Conservation (phyloP, 2,113 vertebrate genomes). For the Ammodytes marinus region DNA sequence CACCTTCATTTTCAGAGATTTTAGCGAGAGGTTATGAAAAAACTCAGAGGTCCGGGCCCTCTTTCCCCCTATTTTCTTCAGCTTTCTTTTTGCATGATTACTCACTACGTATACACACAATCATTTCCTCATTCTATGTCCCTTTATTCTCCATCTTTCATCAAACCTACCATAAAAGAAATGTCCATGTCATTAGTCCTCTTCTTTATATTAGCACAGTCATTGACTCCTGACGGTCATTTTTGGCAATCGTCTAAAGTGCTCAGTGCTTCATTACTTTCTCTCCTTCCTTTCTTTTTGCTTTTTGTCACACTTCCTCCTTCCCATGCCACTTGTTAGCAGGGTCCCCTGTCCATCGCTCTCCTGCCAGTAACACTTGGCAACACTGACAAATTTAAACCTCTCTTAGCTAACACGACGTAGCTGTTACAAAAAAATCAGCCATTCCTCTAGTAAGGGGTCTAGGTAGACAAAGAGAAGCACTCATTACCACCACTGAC, state of each 20-base stretch:
- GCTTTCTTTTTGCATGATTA: slow-evolving; percentile 45
- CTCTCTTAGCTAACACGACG: background rate
- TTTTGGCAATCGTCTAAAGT: slow-evolving; percentile 57
- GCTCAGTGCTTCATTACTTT: slow-evolving; percentile 67
- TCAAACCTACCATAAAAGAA: slow-evolving; percentile 72
- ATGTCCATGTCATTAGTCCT: slow-evolving; percentile 64
- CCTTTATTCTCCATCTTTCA: slow-evolving; percentile 56
- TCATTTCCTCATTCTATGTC: slow-evolving; percentile 44
- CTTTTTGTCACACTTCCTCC: slow-evolving; percentile 37
- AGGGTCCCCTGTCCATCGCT: slow-evolving; percentile 1
- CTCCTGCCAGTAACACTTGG: background rate
- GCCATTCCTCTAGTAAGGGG: background rate
- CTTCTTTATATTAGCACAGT: slow-evolving; percentile 38
- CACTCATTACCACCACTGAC: background rate
- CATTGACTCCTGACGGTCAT: slow-evolving; percentile 55
- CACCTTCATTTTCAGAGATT: slow-evolving; percentile 55
- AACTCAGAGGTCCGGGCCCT: slow-evolving; percentile 52
- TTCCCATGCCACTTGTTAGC: background rate
- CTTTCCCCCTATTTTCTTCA: slow-evolving; percentile 36
- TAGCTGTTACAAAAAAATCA: background rate
- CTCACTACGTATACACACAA: slow-evolving; percentile 58
- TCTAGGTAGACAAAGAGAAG: background rate
- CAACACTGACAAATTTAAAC: background rate
- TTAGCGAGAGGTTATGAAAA: slow-evolving; percentile 48
- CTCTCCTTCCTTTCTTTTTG: slow-evolving; percentile 48